Conservation (phyloP, 2,797 vertebrate species). For the Vespertilio murinus region DNA sequence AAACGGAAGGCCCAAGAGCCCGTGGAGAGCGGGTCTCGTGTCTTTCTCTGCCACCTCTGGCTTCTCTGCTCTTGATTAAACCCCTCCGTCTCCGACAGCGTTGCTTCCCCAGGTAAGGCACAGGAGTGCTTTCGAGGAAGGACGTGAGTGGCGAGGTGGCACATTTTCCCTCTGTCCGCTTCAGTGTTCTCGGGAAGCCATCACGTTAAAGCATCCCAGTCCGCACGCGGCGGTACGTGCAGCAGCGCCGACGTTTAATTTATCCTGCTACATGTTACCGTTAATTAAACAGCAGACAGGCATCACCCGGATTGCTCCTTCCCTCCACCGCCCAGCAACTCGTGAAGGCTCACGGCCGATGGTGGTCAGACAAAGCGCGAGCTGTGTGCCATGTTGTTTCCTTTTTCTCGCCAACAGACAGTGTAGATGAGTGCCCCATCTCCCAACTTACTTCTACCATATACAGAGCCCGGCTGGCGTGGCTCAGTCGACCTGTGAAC, state of each 20-base stretch:
- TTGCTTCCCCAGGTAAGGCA: slow-evolving; percentile 38
- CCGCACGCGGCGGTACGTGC: slow-evolving; percentile 6
- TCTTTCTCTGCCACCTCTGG: neutral
- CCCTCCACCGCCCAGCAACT: slow-evolving; percentile 52
- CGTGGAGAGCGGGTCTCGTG: neutral
- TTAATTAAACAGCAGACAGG: slow-evolving; percentile 80
- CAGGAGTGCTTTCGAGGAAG: slow-evolving; percentile 54
- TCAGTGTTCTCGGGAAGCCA: slow-evolving; percentile 10
- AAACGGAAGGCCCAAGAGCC: neutral
- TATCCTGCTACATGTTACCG: slow-evolving; percentile 71
- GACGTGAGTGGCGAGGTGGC: slow-evolving; percentile 61
- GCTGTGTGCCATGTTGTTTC: slow-evolving; percentile 68
- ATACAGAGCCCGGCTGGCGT: neutral
- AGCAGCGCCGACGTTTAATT: slow-evolving; percentile 73
- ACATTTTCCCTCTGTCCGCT: slow-evolving; percentile 54
- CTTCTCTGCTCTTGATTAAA: slow-evolving; percentile 68
- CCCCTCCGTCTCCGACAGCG: neutral
- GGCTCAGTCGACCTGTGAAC: too few species aligned
- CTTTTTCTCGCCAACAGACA: slow-evolving; percentile 77
- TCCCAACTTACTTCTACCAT: slow-evolving; percentile 73
- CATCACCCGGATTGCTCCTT: slow-evolving; percentile 63
- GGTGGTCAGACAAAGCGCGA: slow-evolving; percentile 1
- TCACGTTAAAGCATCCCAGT: slow-evolving; percentile 67
- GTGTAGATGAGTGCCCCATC: slow-evolving; percentile 75
- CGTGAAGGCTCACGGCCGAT: slow-evolving; percentile 75